Conservation (phyloP, 2,113 vertebrate species). For the Eulemur macaco region DNA sequence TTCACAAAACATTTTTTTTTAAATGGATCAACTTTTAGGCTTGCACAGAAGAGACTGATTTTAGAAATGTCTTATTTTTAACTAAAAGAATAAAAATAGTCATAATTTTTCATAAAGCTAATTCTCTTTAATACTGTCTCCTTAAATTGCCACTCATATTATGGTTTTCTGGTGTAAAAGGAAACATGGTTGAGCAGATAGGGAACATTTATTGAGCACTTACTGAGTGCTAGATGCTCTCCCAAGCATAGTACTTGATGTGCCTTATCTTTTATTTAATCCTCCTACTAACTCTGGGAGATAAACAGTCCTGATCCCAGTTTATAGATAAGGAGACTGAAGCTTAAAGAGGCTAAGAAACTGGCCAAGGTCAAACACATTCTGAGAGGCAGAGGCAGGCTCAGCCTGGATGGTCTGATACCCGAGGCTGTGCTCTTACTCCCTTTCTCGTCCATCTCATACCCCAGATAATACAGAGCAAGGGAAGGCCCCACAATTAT, state of each 20-base stretch:
- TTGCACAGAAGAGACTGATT: background rate
- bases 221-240: conserved; percentile 53
- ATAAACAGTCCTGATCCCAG: conserved; percentile 61
- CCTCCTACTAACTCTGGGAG: conserved; percentile 50
- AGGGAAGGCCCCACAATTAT: background rate
- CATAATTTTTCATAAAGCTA: background rate
- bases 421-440: background rate
- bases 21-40: background rate
- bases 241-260: conserved; percentile 48
- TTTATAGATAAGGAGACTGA: conserved; percentile 67
- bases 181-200: background rate
- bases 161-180: background rate
- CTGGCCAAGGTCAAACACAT: conserved; percentile 44
- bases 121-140: background rate
- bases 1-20: background rate
- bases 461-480: background rate
- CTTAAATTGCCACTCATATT: background rate
- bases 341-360: conserved; percentile 50
- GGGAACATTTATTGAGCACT: conserved; percentile 66
- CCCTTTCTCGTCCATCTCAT: background rate
- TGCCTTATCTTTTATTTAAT: conserved; percentile 66
- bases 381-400: conserved; percentile 37
- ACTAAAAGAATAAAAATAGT: conserved; percentile 1
- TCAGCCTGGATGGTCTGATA: background rate
- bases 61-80: conserved; percentile 26